phyloP scores from a whole-genome alignment of 2,797 vertebrate genomes.

The Characodon lateralis region DNA sequence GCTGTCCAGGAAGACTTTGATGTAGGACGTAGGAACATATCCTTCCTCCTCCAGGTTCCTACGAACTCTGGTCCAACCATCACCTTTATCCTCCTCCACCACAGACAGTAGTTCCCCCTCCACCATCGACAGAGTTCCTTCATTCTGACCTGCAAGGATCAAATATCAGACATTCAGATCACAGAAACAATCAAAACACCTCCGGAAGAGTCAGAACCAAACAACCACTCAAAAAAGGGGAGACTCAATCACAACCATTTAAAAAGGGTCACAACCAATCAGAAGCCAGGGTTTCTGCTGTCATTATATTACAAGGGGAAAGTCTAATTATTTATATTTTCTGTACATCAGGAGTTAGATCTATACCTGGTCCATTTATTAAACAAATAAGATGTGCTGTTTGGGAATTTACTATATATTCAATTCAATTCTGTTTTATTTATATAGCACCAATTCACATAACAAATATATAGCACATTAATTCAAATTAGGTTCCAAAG shows the following conservation, averaged over 20 bases:
- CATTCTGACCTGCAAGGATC: constrained; percentile 89
- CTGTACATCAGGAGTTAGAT: neutral
- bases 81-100: constrained; percentile 98
- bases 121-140: constrained; percentile 95
- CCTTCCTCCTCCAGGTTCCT: constrained; percentile 95
- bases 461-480: no score
- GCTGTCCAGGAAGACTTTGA: constrained; percentile 96
- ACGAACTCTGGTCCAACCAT: constrained; percentile 96
- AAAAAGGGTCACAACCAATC: neutral
- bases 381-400: no score
- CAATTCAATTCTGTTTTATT: no score
- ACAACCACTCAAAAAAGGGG: neutral
- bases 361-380: no score
- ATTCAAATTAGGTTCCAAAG: no score
- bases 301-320: neutral
- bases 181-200: neutral
- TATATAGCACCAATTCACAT: no score
- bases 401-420: no score
- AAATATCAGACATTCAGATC: neutral
- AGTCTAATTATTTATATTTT: neutral
- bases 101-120: constrained; percentile 96
- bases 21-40: constrained; percentile 98
- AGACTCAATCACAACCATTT: neutral
- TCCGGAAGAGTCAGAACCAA: neutral
- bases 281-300: neutral